Evolutionary conservation across 2,113 vertebrate genomes (phyloP), one percentile per base, ranked within the genome.

Genomic region (Trinectes maculatus): DNA sequence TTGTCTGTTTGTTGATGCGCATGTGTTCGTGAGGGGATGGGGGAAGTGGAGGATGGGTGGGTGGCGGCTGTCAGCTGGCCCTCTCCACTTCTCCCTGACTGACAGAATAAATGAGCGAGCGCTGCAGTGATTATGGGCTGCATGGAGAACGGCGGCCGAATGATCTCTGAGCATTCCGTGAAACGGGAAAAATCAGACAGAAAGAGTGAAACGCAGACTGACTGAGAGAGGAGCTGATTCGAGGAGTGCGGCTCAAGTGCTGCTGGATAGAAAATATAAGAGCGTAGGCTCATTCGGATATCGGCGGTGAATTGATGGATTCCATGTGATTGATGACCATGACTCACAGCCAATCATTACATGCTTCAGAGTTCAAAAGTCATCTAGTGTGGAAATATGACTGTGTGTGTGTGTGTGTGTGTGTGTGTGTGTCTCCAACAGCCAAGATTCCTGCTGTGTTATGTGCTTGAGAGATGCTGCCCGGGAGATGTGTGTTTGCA

Each of bases 281-380:
- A 78, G 44, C 51, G 82, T 68, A 71, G 48, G 55, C 65, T 74
- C 74, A 80, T 80, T 87, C 59, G 82, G 60, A 72, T 71, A 85
- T 72, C 79, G 54, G 85, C 70, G 36, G 26, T n/a, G 53, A 11
- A 28, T 66, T 63, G 58, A 70, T 54, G 24, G 21, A 58, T 79
- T 60, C 62, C 29, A 13, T 63, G n/a, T n/a, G 63, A 75, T 57
- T 53, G 52, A 71, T 64, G 55, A 55, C 18, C 31, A 48, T 65
- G 22, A 70, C 42, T 73, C 24, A 48, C n/a, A 34, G 37, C 42
- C 74, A 31, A 71, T 42, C 21, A 5, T 56, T 61, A 71, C 58
- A 39, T 11, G 3, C 48, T 58, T 64, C 43, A 62, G 19, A 29
- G 42, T 57, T 36, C 42, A 71, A 19, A 34, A 39, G 63, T 59